Evolutionary conservation across 2,797 vertebrate species (phyloP), one percentile per base, ranked within the genome.

Genomic region (Etheostoma perlongum): DNA sequence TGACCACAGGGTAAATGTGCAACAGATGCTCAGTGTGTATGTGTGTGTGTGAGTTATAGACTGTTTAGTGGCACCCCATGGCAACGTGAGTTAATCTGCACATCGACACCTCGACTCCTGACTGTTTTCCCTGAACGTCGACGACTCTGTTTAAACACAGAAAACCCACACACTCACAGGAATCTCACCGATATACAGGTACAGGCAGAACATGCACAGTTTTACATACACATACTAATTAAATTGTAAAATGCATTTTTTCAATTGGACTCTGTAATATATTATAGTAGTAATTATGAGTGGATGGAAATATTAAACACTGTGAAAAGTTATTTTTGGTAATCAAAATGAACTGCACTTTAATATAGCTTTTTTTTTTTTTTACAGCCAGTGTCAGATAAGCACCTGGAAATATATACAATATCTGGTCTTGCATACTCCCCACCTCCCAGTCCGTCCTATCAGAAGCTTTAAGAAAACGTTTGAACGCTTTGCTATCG

Each of bases 1-100:
- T 85, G 89, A 88, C 88, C 90, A 85, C 82, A 72, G 52, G 74
- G 15, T 83, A 90, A 93, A 93, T 93, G 79, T 75, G 27, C 81
- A 91, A 76, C 93, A 94, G 91, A 93, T 93, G 92, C 85, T 73
- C 14, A 1, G 54, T 49, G 71, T 52, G 52, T 47, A 57, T 67
- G 53, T 72, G 47, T 5, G 74, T 60, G 74, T 71, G 66, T 72
- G 76, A 70, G 81, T 86, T 86, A 82, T 71, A 67, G 76, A 76
- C 82, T 81, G 68, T 72, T 88, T 79, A 78, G 83, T 84, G 88
- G 84, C 82, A 88, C 61, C 68, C 80, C 70, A 87, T 67, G 47
- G 83, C 21, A 87, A 58, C 70, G 1, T 52, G 12, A 27, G 36
- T 30, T 82, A 76, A 84, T 91, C 78, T 82, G 82, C 74, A 81